Base-by-base conservation (phyloP, 2,888 invertebrate species). In the Tholera decimalis region DNA sequence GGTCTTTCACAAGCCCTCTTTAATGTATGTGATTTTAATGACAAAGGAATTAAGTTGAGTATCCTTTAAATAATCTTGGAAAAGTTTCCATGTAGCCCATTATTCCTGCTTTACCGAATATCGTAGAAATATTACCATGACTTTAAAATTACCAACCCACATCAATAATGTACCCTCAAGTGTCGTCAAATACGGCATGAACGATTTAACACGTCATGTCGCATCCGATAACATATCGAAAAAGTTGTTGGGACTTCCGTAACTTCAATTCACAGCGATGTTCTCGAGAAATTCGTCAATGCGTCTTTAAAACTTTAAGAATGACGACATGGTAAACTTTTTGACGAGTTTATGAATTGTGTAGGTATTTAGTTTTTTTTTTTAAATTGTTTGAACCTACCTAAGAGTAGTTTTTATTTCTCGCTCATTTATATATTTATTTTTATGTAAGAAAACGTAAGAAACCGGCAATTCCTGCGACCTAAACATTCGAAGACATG, bases 191-290 rank as follows among this genome's bases (percentile, higher is more conserved):
- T 46, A 66, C 51, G 47, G 24, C 37, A 47, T 63, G 58, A 77
- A 64, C 74, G 71, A 83, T 84, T 80, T 71, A 83, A 78, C 68
- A 63, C 74, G 76, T 77, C 77, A 77, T 80, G 77, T 83, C 83
- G 79, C 83, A 87, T 85, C 82, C 81, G 73, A 84, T 86, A 85
- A 89, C 80, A 85, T 87, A 89, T 88, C 73, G 85, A 82, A 83
- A 85, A 89, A 89, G 82, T 89, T 89, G 49, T 67, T 69, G 51
- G 76, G 69, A 80, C 47, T 26, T 69, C 46, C 80, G 77, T 76
- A 80, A 83, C 79, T 83, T 83, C 80, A 83, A 76, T 80, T 78
- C 79, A 63, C 72, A 20, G 71, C 70, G 65, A 81, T 83, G 73
- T 82, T 85, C 80, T 68, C 65, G 50, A 71, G 77, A 82, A 83